Base-by-base conservation (phyloP, 2,797 vertebrate species). In the Vespertilio murinus region DNA sequence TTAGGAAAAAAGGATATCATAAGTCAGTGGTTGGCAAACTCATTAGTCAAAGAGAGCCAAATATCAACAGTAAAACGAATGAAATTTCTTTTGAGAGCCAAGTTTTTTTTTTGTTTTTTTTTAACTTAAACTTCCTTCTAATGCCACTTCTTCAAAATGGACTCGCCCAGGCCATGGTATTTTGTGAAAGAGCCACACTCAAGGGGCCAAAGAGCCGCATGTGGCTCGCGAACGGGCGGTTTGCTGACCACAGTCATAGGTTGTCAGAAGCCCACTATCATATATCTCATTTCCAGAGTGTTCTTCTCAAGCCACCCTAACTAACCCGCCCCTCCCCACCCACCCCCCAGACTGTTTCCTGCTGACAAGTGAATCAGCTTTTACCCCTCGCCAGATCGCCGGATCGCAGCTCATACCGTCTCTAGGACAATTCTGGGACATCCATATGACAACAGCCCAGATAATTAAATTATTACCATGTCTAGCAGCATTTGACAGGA, bases 381-480 rank as follows among this genome's bases (percentile, higher is more conserved):
- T 56, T 93, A 47, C 47, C 20, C 83, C 86, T 80, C 3, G 52
- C 38, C 1, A 5, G 17, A 56, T 80, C 3, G 52, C 38, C 1
- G 5, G 17, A 56, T 85, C 52, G 88, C 30, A 82, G 47, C 64
- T 56, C 35, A 47, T 12, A 20, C 52, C 33, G 75, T 94, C 59
- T 30, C 59, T 80, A 8, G n/a, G 70, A 92, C 79, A 90, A 75
- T 61, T 90, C 84, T 22, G 61, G 74, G 23, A 74, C 25, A 42
- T 67, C 33, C 17, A 81, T 94, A 33, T 70, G 52, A 95, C 45
- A 83, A 42, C 14, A 30, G 74, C 38, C 38, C 8, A 56, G 88
- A 38, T 95, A 93, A 89, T 85, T 92, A 93, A 95, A 77, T 38
- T 73, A 75, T 70, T 85, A 18, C 38, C 84, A 16, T 56, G 40